Percentiles rank a stretch among this genome's conserved stretches.
These are phyloP conservation scores for Clupea harengus DNA, from an alignment of 2,113 vertebrate species.

Conservation along the genomic window DNA sequence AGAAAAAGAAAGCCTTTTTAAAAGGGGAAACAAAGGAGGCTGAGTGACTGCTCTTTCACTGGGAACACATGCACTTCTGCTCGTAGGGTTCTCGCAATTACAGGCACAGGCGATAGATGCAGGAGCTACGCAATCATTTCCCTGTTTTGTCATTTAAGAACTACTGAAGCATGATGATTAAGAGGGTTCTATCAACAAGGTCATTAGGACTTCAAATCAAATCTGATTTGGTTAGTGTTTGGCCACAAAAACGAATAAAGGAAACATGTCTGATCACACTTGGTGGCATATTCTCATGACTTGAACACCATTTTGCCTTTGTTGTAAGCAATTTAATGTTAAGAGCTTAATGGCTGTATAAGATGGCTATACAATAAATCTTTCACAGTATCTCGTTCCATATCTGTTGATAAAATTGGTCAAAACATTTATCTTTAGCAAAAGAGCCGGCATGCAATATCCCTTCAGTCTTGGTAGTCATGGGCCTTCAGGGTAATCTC, in stretches of 20 bases:
- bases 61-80: background rate
- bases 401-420: background rate
- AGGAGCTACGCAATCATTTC: background rate
- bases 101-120: background rate
- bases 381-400: background rate
- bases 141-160: background rate
- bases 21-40: background rate
- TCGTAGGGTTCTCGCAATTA: background rate
- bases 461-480: background rate
- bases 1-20: background rate
- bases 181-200: background rate
- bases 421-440: background rate
- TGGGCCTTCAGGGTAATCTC: conserved; percentile 48
- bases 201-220: background rate
- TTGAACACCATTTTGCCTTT: background rate
- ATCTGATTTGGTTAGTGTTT: background rate
- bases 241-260: too few relatives aligned
- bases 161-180: background rate
- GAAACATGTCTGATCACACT: too few relatives aligned
- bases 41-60: background rate
- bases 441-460: background rate
- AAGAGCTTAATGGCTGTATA: too few relatives aligned
- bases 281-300: background rate
- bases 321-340: background rate
- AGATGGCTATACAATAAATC: background rate